These are phyloP conservation scores for Lordiphosa collinella DNA, from an alignment of 1,140 invertebrate species.

Conservation along the genomic window DNA sequence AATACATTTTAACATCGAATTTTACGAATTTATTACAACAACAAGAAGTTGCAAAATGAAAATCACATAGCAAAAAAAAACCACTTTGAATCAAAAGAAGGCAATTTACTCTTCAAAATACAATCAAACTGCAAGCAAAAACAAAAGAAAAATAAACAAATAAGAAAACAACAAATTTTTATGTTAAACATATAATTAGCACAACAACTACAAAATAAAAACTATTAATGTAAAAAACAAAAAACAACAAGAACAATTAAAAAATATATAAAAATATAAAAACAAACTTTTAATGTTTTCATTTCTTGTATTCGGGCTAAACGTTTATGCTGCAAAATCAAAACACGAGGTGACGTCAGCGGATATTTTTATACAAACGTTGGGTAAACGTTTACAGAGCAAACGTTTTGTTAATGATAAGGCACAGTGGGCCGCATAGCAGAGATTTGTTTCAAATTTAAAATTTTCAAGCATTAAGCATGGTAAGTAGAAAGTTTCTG, in stretches of 20 bases:
- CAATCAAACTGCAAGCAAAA: constrained; percentile 50
- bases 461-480: too few relatives aligned
- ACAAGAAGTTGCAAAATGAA: constrained; percentile 38
- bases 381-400: constrained; percentile 16
- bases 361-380: constrained; percentile 3
- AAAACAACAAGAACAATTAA: constrained; percentile 40
- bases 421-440: too few relatives aligned
- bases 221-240: constrained; percentile 65
- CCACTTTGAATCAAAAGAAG: constrained; percentile 13
- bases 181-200: constrained; percentile 72
- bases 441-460: too few relatives aligned
- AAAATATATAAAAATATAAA: constrained; percentile 64
- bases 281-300: constrained; percentile 12
- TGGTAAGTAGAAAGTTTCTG: too few relatives aligned
- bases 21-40: constrained; percentile 71
- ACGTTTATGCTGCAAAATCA: background rate
- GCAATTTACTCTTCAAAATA: constrained; percentile 18
- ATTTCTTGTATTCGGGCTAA: background rate
- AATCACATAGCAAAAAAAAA: constrained; percentile 19
- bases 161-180: constrained; percentile 45
- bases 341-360: constrained; percentile 2
- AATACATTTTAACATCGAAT: constrained; percentile 75
- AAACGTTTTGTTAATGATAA: constrained; percentile 16
- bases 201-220: constrained; percentile 73
- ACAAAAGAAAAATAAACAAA: constrained; percentile 40